Base-by-base conservation (phyloP, 2,113 vertebrate species). In the Salvator merianae region DNA sequence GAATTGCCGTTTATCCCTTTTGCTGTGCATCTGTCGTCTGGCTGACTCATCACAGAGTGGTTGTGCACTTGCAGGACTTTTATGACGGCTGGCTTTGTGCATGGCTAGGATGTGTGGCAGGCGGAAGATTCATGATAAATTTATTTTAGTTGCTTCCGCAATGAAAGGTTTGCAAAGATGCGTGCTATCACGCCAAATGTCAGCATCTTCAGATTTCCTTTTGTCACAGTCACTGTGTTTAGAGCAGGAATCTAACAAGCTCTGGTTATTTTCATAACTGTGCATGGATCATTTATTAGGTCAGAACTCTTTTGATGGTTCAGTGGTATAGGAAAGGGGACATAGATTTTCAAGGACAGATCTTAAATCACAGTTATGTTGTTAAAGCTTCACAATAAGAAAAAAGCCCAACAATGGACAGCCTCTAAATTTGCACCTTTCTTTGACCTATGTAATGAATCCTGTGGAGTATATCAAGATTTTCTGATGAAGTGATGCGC, bases 401-500 rank as follows among this genome's bases (percentile, higher is more conserved):
- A 65, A 59, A 63, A 34, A 71, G 30, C 69, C 43, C 70, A 59
- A 43, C 55, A 74, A 63, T n/a, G 55, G 28, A 72, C 53, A 72
- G 83, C 38, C 76, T 65, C 38, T 65, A 85, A 73, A 85, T 85
- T 79, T 79, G 72, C 38, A 79, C 69, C 40, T 65, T 73, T 79
- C 77, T 79, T 38, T 85, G 77, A 85, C 16, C 83, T 43, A 85
- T 79, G 77, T 73, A 79, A 79, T 79, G 77, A 79, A 79, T 73
- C 68, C 72, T 72, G 59, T 32, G 32, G 55, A 26, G 14, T 79
- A 79, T 79, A 73, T 85, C 83, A 85, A 47, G 77, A 73, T 79
- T 85, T 85, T 85, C 83, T 85, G 83, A 85, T 85, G 68, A 84
- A 84, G 68, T 65, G 68, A 85, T 85, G n/a, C 69, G 65, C 68